Evolutionary conservation across 1,140 invertebrate species (phyloP).

Genomic region (Drosophila fuyamai): DNA sequence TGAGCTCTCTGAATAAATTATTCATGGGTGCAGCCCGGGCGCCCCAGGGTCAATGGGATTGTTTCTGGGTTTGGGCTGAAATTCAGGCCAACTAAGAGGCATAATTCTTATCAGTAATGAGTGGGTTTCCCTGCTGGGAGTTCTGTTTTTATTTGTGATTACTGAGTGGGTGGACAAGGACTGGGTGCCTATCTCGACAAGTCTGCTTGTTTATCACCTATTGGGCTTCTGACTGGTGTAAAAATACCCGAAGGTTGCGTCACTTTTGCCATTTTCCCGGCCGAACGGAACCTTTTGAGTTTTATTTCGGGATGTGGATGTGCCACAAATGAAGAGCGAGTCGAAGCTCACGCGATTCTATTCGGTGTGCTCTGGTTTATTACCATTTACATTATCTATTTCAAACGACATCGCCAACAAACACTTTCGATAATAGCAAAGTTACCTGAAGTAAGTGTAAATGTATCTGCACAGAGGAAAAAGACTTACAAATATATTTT

Average conservation of each 20-base stretch:
- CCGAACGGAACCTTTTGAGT: conserved; percentile 30
- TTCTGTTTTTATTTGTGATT: not conserved
- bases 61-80: conserved; percentile 6
- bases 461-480: conserved; percentile 18
- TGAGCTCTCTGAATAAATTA: conserved; percentile 57
- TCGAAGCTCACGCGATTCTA: conserved; percentile 48
- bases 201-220: conserved; percentile 33
- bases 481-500: not conserved
- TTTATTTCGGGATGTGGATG: conserved; percentile 51
- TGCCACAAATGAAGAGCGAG: conserved; percentile 35
- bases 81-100: conserved; percentile 28
- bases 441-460: conserved; percentile 17
- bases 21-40: conserved; percentile 48
- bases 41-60: conserved; percentile 22
- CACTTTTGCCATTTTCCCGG: conserved; percentile 55
- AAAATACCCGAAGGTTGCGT: conserved; percentile 71
- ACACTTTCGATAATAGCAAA: conserved; percentile 44
- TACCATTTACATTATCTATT: conserved; percentile 14
- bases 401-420: conserved; percentile 33
- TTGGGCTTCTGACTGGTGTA: conserved; percentile 44
- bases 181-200: conserved; percentile 21
- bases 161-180: not conserved
- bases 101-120: conserved; percentile 38
- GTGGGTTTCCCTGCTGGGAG: conserved; percentile 25
- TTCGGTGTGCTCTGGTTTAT: conserved; percentile 23